phyloP scores from a whole-genome alignment of 2,888 invertebrate genomes.

The Macroteleia sp. region DNA sequence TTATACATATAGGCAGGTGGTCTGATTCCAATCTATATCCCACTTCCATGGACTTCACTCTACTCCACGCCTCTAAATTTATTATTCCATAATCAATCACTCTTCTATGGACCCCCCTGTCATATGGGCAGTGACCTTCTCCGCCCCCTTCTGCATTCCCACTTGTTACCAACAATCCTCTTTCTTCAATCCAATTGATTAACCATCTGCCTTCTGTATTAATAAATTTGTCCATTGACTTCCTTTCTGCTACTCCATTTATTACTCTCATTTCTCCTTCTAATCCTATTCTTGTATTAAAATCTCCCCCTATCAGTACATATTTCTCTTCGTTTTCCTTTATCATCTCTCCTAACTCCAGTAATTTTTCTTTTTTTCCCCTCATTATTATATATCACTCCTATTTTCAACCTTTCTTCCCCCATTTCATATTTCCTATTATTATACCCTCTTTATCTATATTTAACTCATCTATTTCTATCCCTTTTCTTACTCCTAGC shows the following conservation, averaged over 20 bases:
- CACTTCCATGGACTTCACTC: not conserved
- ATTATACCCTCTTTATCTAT: not conserved
- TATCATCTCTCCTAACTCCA: not conserved
- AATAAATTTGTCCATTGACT: not conserved
- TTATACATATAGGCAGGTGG: not conserved
- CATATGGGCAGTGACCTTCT: conserved; percentile 1
- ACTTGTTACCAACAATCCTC: not conserved
- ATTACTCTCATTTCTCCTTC: not conserved
- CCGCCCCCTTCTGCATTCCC: not conserved
- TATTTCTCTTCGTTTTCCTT: not conserved
- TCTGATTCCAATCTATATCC: not conserved
- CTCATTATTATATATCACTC: not conserved
- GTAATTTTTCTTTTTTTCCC: not conserved
- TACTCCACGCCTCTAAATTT: not conserved
- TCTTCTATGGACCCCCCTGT: not conserved
- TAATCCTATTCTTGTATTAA: conserved; percentile 8
- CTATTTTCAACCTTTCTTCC: not conserved
- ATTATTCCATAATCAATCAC: not conserved
- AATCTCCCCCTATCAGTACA: not conserved
- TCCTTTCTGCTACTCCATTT: not conserved
- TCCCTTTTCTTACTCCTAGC: not conserved
- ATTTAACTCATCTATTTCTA: not conserved
- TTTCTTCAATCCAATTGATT: not conserved
- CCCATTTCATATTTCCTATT: too few species aligned
- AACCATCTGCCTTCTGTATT: conserved; percentile 4